Evolutionary conservation across 53 echinoderm and acorn worm species (phyloP), one percentile per base, ranked within the genome.

Genomic region (Apostichopus leukothele): DNA sequence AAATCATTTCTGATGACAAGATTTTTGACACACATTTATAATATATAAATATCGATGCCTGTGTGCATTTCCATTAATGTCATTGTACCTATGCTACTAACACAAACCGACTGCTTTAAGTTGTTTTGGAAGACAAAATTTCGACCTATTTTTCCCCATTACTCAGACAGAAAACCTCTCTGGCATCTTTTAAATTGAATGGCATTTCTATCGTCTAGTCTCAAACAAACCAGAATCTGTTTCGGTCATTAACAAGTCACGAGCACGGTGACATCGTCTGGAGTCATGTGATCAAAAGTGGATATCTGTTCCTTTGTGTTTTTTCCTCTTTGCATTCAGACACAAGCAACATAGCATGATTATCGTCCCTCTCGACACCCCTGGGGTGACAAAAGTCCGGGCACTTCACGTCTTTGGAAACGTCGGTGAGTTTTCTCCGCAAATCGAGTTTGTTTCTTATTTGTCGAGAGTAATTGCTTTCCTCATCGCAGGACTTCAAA

Each of bases 271-370:
- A 59, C 75, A 76, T 75, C 75, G 23, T 76, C 18, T 71, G 71
- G 71, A 71, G 71, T 71, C 71, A 71, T 19, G 5, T n/a, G 71
- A 71, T 57, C 8, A 71, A 71, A 71, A 16, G 39, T 39, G 39
- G 3, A 39, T 39, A 3, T 0, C 39, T 39, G 0, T 71, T 6
- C 13, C 3, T 19, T 19, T 71, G 18, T 71, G n/a, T 25, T 39
- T 73, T 50, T 16, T 27, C 18, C 19, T 12, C 55, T 20, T 90
- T 83, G 7, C 59, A 60, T 68, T 9, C 86, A 97, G 97, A 88
- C 97, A 97, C 74, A 90, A 89, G 77, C 95, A 92, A 52, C 97
- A 97, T 73, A 97, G 97, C 84, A 95, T 95, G 97, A 97, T 97
- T 21, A 88, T 97, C 51, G 94, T 97, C 53, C 97, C 97, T 20